Percentiles rank a stretch among this genome's conserved stretches.
Evolutionary conservation across 1,140 invertebrate genomes (phyloP).

Genomic region (Drosophila dunni): DNA sequence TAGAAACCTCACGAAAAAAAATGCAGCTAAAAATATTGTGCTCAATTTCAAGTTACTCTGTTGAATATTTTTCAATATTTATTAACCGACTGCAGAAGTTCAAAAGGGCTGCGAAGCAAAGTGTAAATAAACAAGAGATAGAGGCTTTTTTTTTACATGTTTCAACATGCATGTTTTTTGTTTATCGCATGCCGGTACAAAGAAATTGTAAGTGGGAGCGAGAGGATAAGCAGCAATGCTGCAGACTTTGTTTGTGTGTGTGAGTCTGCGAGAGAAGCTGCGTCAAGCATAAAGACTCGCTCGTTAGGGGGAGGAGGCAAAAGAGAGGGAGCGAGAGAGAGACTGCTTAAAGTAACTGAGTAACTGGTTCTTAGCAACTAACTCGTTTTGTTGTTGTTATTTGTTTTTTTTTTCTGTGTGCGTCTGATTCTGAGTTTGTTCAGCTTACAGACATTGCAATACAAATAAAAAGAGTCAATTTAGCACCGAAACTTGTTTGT

Average conservation of each 20-base stretch:
- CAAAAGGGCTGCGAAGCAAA: neutral
- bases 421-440: constrained; percentile 6
- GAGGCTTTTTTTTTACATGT: constrained; percentile 4
- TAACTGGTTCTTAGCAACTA: constrained; percentile 77
- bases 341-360: constrained; percentile 37
- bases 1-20: neutral
- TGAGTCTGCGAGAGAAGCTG: constrained; percentile 16
- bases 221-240: constrained; percentile 12
- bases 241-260: constrained; percentile 31
- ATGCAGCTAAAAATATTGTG: neutral
- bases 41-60: constrained; percentile 1
- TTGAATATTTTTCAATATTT: neutral
- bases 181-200: constrained; percentile 48
- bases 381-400: constrained; percentile 68
- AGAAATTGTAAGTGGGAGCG: neutral
- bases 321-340: neutral
- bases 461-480: constrained; percentile 15
- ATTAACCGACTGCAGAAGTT: neutral
- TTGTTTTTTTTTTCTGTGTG: constrained; percentile 33
- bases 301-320: constrained; percentile 35
- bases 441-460: constrained; percentile 48
- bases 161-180: constrained; percentile 31
- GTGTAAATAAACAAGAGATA: neutral
- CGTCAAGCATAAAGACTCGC: constrained; percentile 55
- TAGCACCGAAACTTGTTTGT: constrained; percentile 40